Evolutionary conservation across 2,113 vertebrate species (phyloP).

Genomic region (Vidua chalybeata): DNA sequence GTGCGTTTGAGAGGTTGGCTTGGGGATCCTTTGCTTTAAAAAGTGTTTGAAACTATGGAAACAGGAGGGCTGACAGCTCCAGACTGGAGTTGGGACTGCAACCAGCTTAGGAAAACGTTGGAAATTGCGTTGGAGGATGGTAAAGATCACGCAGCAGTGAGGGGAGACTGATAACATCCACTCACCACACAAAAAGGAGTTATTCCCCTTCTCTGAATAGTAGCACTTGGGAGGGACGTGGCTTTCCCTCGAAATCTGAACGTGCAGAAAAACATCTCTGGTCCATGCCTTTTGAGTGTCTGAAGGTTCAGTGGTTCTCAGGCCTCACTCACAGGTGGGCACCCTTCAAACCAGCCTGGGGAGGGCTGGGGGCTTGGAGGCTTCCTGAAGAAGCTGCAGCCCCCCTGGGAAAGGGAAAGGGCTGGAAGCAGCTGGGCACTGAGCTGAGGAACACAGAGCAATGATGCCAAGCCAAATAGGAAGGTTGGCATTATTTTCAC

Average conservation of each 20-base stretch:
- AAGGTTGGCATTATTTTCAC: not conserved
- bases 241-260: not conserved
- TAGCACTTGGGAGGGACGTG: not conserved
- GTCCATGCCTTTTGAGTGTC: rapidly evolving
- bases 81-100: not conserved
- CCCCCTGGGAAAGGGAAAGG: not conserved
- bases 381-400: not conserved
- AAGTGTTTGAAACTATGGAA: constrained; percentile 1
- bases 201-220: not conserved
- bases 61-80: not conserved
- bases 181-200: not conserved
- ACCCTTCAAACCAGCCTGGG: not conserved
- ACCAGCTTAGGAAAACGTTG: not conserved
- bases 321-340: not conserved
- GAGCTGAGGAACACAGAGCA: not conserved
- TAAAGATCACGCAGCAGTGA: not conserved
- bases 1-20: not conserved
- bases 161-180: not conserved
- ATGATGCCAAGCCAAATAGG: not conserved
- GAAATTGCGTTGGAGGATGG: not conserved
- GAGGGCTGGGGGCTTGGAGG: not conserved
- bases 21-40: not conserved
- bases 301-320: not conserved
- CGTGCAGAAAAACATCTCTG: not conserved
- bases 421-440: not conserved